Base-by-base conservation (phyloP, 1,140 invertebrate species). In the Drosophila orena region DNA sequence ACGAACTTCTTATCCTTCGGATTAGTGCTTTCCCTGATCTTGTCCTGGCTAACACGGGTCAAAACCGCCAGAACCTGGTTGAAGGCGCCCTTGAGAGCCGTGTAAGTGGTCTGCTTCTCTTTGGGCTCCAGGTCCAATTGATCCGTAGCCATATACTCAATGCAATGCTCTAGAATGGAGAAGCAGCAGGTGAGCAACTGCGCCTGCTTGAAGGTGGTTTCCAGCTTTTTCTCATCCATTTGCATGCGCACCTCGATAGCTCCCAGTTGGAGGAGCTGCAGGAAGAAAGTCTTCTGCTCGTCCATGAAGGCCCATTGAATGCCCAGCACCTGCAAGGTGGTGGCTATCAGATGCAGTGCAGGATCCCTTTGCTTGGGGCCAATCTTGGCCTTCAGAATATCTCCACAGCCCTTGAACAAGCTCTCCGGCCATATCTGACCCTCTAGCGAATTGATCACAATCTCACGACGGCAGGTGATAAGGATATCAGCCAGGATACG, bases 231-330 rank as follows among this genome's bases (percentile, higher is more conserved):
- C 68, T 97, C 96, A 90, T 99, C 97, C 43, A 98, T 92, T 80
- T 97, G 96, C 97, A 99, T 98, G 79, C 97, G 94, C 3, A 98
- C 95, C 94, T 98, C 98, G 90, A 99, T 97, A 52, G 97, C 97
- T 71, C 96, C 95, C 17, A 99, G 92, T 92, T 98, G 97, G 56
- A 98, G 94, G 2, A 98, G 92, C 42, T 98, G 92, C 2, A 98
- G 93, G 77, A 98, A 96, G 78, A 98, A 96, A 81, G 96, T 95
- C 92, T 96, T 96, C 59, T 95, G 95, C 76, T 96, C 96, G 93
- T 97, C 96, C 69, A 94, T 94, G 46, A 97, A 93, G 34, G 95
- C 93, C 96, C 96, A 98, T 72, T 97, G 96, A 10, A 96, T 94
- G 8, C 97, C 97, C n/a, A 98, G 93, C 2, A 96, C 89, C 75